Evolutionary conservation across 2,888 invertebrate genomes (phyloP), one percentile per base, ranked within the genome.

Genomic region (Lycophotia porphyrea): DNA sequence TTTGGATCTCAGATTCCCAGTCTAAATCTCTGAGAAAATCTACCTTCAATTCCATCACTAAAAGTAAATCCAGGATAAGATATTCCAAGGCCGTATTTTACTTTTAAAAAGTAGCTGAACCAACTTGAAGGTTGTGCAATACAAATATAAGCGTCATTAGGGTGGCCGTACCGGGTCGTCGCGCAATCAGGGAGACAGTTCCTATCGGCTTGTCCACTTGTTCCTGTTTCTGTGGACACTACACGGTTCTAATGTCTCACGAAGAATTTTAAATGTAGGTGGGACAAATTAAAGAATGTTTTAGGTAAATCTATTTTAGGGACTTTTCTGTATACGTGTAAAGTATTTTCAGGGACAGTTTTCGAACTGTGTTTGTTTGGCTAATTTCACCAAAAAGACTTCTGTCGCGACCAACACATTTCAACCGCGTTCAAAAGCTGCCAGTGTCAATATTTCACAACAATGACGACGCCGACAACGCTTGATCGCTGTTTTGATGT

Each of bases 141-240:
- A 93, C 92, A 94, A 94, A 94, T 92, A 94, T 89, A 89, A 84
- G 84, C 86, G 73, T 83, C 87, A 88, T 84, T 91, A 92, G 92
- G 89, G 90, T 89, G 89, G 85, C 88, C 84, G 87, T 86, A 85
- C 55, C 81, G 87, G 86, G 89, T 85, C 88, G 89, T 90, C 89
- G 89, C 90, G 93, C 94, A 95, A 95, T 95, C 95, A 95, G 93
- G 64, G 92, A 87, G 92, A 92, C 93, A 92, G 90, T 86, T 90
- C 87, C 88, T 89, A 92, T 90, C 89, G 89, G 87, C 84, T 77
- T 82, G 87, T 89, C 87, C 84, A 88, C 79, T 88, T 74, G 83
- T 78, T 82, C 78, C 82, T 87, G 82, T 74, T 84, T 82, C 75
- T 85, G 78, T 83, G 78, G 75, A 85, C 86, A 74, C 78, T 87